Conservation (phyloP, 2,888 invertebrate species). For the Clunio marinus region DNA sequence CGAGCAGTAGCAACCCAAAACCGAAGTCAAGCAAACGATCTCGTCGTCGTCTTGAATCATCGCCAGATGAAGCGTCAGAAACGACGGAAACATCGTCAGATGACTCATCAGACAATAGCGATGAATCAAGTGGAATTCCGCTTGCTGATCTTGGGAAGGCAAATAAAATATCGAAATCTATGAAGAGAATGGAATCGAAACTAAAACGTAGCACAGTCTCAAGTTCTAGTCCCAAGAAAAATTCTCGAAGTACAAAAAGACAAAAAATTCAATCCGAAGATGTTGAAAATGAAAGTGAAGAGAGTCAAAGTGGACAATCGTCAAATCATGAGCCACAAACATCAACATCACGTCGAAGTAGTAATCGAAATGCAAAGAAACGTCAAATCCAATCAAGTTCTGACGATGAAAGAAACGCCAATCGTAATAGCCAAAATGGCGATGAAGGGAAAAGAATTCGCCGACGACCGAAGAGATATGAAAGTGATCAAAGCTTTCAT, state of each 20-base stretch:
- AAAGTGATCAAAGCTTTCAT: constrained; percentile 41
- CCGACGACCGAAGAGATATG: constrained; percentile 41
- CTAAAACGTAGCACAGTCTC: constrained; percentile 40
- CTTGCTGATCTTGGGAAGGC: constrained; percentile 41
- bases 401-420: constrained; percentile 40
- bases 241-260: constrained; percentile 41
- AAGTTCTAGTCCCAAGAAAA: constrained; percentile 43
- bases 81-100: constrained; percentile 42
- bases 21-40: constrained; percentile 36
- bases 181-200: constrained; percentile 42
- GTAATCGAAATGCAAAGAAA: constrained; percentile 44
- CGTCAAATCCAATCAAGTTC: constrained; percentile 41
- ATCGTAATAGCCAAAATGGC: background rate
- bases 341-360: constrained; percentile 40
- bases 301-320: constrained; percentile 41
- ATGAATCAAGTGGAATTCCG: constrained; percentile 41
- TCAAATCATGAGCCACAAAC: constrained; percentile 45
- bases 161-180: constrained; percentile 42
- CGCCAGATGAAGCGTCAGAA: constrained; percentile 42
- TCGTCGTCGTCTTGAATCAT: constrained; percentile 10
- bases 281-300: constrained; percentile 42
- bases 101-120: constrained; percentile 40
- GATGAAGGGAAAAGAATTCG: background rate
- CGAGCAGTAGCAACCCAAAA: constrained; percentile 17
- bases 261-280: constrained; percentile 42